Percentiles rank a stretch among this genome's conserved stretches.
Conservation (phyloP, 2,113 vertebrate species). For the Podarcis cretensis region DNA sequence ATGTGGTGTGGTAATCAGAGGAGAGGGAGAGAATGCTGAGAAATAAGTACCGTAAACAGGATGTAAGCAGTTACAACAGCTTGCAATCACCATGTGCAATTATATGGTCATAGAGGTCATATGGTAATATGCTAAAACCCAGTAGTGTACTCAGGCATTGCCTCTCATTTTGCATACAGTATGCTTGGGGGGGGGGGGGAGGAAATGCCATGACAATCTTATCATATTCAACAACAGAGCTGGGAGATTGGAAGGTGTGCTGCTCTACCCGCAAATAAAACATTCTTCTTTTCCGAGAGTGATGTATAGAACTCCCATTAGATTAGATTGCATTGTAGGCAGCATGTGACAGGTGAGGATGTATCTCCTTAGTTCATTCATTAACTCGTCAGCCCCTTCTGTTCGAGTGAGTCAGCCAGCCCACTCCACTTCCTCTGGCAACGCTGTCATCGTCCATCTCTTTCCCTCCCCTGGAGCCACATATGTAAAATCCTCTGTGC, state of each 20-base stretch:
- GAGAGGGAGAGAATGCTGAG: neutral
- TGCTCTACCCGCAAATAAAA: neutral
- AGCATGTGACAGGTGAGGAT: neutral
- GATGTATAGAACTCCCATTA: neutral
- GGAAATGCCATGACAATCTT: neutral
- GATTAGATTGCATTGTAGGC: neutral
- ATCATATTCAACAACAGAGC: neutral
- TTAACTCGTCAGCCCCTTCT: slow-evolving; percentile 14
- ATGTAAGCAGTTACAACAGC: slow-evolving; percentile 30
- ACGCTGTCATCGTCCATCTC: neutral
- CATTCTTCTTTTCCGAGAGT: neutral
- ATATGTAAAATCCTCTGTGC: neutral
- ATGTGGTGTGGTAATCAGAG: neutral
- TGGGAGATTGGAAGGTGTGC: too few relatives aligned
- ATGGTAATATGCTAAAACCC: slow-evolving; percentile 8
- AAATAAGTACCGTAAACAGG: slow-evolving; percentile 19
- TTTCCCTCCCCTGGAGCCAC: neutral
- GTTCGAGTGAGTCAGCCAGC: neutral
- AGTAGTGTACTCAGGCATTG: neutral
- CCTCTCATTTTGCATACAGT: neutral
- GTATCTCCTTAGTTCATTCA: neutral
- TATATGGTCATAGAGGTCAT: neutral
- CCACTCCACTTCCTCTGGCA: neutral
- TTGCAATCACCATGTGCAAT: slow-evolving; percentile 1
- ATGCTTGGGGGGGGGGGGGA: neutral